Conservation (phyloP, 2,888 invertebrate species). For the Epistrophe eligans region DNA sequence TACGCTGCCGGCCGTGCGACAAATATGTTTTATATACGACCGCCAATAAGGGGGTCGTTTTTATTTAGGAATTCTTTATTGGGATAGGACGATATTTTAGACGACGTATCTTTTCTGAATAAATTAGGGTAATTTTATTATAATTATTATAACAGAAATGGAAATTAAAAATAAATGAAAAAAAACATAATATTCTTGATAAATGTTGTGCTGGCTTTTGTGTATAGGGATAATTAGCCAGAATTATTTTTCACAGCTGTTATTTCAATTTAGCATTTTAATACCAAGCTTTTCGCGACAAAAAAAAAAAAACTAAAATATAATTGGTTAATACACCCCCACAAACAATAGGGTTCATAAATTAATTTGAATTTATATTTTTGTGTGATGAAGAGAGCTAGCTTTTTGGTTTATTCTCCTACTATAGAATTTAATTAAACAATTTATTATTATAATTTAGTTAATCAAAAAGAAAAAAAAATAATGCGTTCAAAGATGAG, state of each 20-base stretch:
- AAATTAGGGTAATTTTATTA: constrained; percentile 21
- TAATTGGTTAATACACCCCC: neutral
- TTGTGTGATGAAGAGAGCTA: neutral
- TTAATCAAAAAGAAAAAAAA: no score
- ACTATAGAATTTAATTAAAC: neutral
- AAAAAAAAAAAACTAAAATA: constrained; percentile 1
- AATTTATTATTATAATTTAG: neutral
- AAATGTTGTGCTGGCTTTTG: constrained; percentile 53
- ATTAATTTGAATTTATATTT: constrained; percentile 3
- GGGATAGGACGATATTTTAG: constrained; percentile 7
- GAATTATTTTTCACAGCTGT: constrained; percentile 33
- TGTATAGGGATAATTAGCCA: constrained; percentile 51
- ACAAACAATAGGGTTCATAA: neutral
- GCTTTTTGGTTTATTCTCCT: neutral
- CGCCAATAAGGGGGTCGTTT: neutral
- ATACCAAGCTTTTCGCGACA: neutral
- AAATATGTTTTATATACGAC: constrained; percentile 10
- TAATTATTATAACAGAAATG: constrained; percentile 9
- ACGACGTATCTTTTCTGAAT: constrained; percentile 1
- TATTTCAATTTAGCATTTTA: constrained; percentile 21
- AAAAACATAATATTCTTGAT: constrained; percentile 35
- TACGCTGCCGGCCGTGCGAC: constrained; percentile 2
- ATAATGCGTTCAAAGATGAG: no score
- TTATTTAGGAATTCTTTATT: neutral
- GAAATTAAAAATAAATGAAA: constrained; percentile 27